A percentile compares a stretch with the other conserved stretches of the same genome.
These are phyloP conservation scores for Columba janthina DNA, from an alignment of 2,113 vertebrate species.

Conservation along the genomic window DNA sequence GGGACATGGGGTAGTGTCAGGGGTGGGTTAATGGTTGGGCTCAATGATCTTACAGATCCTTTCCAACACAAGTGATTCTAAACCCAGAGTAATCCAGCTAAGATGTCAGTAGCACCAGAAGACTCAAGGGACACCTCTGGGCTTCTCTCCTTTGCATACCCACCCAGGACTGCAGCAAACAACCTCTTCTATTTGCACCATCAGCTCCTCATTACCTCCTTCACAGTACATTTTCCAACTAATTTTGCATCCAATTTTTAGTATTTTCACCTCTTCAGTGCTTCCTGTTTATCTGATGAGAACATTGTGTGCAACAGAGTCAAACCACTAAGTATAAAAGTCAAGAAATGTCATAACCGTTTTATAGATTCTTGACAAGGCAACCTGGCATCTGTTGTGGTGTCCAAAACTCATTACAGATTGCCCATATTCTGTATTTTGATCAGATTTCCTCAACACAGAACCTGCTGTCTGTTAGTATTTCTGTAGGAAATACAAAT, in stretches of 20 bases:
- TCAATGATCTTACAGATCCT: not conserved
- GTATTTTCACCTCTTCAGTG: not conserved
- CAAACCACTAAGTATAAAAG: not conserved
- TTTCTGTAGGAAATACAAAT: not conserved
- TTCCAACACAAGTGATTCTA: not conserved
- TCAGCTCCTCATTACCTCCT: not conserved
- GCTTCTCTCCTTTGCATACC: not conserved
- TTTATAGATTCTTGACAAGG: not conserved
- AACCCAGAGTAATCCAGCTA: not conserved
- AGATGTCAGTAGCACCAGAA: accelerated
- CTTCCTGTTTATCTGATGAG: not conserved
- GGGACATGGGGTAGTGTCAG: too few relatives aligned
- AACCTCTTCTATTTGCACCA: not conserved
- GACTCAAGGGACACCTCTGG: not conserved
- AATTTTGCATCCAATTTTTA: not conserved
- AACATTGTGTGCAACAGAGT: not conserved
- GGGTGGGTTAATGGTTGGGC: too few relatives aligned
- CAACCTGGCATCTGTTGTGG: not conserved
- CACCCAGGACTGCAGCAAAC: not conserved
- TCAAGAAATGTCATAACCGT: not conserved
- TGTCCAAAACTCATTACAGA: not conserved
- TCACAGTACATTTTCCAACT: not conserved
- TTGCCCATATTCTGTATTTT: not conserved
- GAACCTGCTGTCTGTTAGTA: not conserved
- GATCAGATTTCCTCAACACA: not conserved